These are phyloP conservation scores for Conus betulinus DNA, from an alignment of 1,140 invertebrate genomes.

Conservation along the genomic window DNA sequence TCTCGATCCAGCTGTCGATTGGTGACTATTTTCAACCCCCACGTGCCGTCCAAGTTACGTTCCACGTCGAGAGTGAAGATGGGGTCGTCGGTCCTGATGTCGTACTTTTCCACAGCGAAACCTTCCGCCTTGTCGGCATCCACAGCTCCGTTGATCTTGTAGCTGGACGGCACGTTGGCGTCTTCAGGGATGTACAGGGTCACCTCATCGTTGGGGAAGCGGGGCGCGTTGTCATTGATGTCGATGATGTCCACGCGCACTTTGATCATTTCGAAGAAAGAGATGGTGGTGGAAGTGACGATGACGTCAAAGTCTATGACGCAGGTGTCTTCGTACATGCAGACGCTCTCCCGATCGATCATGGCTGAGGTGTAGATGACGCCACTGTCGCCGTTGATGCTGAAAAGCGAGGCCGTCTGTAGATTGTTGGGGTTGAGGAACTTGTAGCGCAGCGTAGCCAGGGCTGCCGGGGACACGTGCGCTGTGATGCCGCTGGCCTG, in stretches of 20 bases:
- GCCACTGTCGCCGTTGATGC: constrained; percentile 57
- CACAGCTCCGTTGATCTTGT: constrained; percentile 78
- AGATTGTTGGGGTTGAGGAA: constrained; percentile 45
- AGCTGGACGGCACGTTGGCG: constrained; percentile 79
- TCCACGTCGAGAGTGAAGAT: constrained; percentile 60
- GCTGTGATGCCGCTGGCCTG: constrained; percentile 31
- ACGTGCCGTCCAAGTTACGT: constrained; percentile 60
- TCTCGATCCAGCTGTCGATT: constrained; percentile 85
- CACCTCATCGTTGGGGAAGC: constrained; percentile 79
- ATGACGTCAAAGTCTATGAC: constrained; percentile 61
- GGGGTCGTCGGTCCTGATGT: constrained; percentile 57
- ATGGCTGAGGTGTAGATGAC: constrained; percentile 60
- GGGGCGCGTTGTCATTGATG: constrained; percentile 95
- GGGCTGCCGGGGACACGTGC: constrained; percentile 26
- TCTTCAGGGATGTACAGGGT: constrained; percentile 74
- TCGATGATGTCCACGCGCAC: constrained; percentile 78
- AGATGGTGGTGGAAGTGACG: constrained; percentile 49
- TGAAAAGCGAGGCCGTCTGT: constrained; percentile 50
- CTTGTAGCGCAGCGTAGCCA: constrained; percentile 41
- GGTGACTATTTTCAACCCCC: constrained; percentile 57
- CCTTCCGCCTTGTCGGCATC: constrained; percentile 79
- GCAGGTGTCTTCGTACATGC: constrained; percentile 54
- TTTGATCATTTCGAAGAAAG: constrained; percentile 63
- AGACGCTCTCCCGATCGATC: constrained; percentile 65
- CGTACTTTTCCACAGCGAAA: constrained; percentile 66